Conservation (phyloP, 2,113 vertebrate species). For the Tragelaphus strepsiceros region DNA sequence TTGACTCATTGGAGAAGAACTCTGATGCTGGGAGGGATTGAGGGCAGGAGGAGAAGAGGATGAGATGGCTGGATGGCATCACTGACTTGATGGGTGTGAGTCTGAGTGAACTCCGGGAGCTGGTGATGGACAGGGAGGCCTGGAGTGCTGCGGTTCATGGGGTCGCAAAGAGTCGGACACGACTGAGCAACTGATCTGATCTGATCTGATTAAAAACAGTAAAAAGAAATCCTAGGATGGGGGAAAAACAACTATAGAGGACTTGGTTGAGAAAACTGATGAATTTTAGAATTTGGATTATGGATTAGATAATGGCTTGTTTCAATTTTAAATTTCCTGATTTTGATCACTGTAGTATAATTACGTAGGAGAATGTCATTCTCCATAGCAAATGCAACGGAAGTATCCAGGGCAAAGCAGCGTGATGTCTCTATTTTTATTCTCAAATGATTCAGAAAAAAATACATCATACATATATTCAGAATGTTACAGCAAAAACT, state of each 20-base stretch:
- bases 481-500: neutral
- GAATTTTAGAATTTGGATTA: neutral
- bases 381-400: neutral
- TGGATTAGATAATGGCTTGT: neutral
- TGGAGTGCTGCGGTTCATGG: too few species aligned
- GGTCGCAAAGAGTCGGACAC: too few species aligned
- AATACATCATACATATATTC: neutral
- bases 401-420: neutral
- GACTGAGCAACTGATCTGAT: too few species aligned
- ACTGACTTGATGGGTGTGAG: too few species aligned
- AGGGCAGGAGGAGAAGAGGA: too few species aligned
- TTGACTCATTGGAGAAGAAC: too few species aligned
- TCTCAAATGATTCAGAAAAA: constrained; percentile 15
- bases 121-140: too few species aligned
- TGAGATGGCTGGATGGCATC: too few species aligned
- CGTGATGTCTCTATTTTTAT: neutral
- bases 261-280: neutral
- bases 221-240: neutral
- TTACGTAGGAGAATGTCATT: neutral
- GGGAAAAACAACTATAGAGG: neutral
- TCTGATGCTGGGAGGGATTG: too few species aligned
- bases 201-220: neutral
- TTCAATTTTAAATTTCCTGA: neutral
- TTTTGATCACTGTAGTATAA: neutral
- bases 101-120: too few species aligned